A percentile compares a stretch with the other conserved stretches of the same genome.
Conservation (phyloP, 2,888 invertebrate species). For the Julus scanicus region DNA sequence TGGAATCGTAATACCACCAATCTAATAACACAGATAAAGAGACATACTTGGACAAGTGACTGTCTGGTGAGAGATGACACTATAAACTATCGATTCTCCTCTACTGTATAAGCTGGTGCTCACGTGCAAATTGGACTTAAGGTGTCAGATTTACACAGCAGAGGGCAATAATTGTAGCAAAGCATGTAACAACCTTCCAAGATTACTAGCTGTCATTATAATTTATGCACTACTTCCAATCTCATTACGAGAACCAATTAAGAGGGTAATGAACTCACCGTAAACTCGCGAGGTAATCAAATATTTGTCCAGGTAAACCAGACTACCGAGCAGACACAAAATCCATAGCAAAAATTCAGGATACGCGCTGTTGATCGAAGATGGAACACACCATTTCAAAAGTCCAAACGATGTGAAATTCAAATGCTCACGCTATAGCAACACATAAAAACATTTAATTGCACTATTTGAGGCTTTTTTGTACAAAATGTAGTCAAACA, state of each 20-base stretch:
- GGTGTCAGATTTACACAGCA: not conserved
- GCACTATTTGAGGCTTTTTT: not conserved
- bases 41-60: no score
- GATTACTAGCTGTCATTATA: not conserved
- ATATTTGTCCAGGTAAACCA: not conserved
- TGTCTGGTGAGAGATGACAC: no score
- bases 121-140: not conserved
- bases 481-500: not conserved
- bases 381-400: not conserved
- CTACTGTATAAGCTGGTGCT: not conserved
- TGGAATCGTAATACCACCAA: no score
- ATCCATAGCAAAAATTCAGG: not conserved
- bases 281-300: constrained; percentile 14
- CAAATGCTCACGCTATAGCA: not conserved
- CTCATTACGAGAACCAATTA: constrained; percentile 34
- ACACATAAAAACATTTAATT: not conserved
- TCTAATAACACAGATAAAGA: no score
- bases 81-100: not conserved
- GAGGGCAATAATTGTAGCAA: not conserved
- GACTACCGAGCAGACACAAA: not conserved
- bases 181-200: not conserved
- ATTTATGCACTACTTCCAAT: constrained; percentile 30
- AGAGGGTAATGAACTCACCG: constrained; percentile 43
- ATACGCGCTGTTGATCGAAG: not conserved
- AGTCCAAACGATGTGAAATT: not conserved